phyloP scores from a whole-genome alignment of 2,888 invertebrate species.

The Julus scanicus region DNA sequence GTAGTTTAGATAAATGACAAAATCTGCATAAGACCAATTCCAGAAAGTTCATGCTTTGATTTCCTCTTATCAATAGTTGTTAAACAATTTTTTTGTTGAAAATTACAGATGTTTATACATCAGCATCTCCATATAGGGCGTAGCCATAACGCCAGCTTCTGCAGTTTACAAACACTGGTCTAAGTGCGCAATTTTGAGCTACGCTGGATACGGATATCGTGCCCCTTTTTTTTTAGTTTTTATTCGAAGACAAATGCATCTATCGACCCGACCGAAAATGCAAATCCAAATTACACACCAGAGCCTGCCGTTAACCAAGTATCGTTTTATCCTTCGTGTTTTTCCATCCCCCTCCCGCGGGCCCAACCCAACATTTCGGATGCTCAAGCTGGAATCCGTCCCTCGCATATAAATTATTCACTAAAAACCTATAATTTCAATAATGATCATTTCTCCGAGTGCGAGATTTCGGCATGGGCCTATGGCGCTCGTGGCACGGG shows the following conservation, averaged over 20 bases:
- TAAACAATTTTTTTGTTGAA: too few relatives aligned
- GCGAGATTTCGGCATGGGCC: conserved; percentile 13
- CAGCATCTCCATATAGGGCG: not conserved
- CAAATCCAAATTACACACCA: not conserved
- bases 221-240: not conserved
- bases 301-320: conserved; percentile 14
- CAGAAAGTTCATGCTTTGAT: too few relatives aligned
- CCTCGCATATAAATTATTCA: conserved; percentile 17
- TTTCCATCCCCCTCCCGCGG: not conserved
- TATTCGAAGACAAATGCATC: not conserved
- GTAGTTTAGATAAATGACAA: too few relatives aligned
- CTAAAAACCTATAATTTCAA: conserved; percentile 42
- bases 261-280: not conserved
- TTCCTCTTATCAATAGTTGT: too few relatives aligned
- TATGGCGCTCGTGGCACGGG: too few relatives aligned
- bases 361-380: conserved; percentile 11
- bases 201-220: not conserved
- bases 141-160: not conserved
- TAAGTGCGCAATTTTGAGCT: conserved; percentile 17
- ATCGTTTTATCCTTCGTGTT: not conserved
- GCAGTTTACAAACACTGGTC: not conserved
- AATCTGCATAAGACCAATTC: too few relatives aligned
- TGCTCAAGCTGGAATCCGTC: not conserved
- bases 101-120: not conserved
- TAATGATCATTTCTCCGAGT: not conserved